Evolutionary conservation across 23 tunicate genomes (phyloP).

Genomic region (Oikopleura vanhoeffeni): DNA sequence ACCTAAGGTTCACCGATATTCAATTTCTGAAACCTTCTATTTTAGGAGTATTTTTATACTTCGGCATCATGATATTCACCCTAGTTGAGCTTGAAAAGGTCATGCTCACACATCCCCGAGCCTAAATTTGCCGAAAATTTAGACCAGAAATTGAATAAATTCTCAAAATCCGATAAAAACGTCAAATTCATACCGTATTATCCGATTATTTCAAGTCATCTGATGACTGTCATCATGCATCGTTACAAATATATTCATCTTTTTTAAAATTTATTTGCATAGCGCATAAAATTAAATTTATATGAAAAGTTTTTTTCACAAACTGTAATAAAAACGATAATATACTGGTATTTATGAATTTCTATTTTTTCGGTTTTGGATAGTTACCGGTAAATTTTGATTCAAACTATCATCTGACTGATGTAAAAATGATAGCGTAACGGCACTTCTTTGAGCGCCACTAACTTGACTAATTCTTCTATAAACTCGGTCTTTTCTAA

Average conservation of each 20-base stretch:
- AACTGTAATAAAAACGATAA: too few species aligned
- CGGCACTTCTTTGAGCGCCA: not conserved
- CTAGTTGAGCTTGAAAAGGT: not conserved
- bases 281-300: too few species aligned
- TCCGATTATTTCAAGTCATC: too few species aligned
- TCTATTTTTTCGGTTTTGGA: not conserved
- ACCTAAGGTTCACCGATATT: not conserved
- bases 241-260: too few species aligned
- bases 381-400: not conserved
- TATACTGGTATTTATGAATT: too few species aligned
- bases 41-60: not conserved
- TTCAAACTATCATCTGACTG: not conserved
- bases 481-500: not conserved
- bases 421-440: not conserved
- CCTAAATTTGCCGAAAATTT: not conserved
- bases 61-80: conserved; percentile 3
- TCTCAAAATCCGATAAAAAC: too few species aligned
- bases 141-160: too few species aligned
- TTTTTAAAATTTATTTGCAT: too few species aligned
- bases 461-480: not conserved
- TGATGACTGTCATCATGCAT: too few species aligned
- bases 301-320: too few species aligned
- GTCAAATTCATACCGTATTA: too few species aligned
- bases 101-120: not conserved
- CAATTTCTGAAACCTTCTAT: not conserved